A percentile compares a stretch with the other conserved stretches of the same genome.
Evolutionary conservation across 2,113 vertebrate genomes (phyloP).

Genomic region (Lasiurus cinereus): DNA sequence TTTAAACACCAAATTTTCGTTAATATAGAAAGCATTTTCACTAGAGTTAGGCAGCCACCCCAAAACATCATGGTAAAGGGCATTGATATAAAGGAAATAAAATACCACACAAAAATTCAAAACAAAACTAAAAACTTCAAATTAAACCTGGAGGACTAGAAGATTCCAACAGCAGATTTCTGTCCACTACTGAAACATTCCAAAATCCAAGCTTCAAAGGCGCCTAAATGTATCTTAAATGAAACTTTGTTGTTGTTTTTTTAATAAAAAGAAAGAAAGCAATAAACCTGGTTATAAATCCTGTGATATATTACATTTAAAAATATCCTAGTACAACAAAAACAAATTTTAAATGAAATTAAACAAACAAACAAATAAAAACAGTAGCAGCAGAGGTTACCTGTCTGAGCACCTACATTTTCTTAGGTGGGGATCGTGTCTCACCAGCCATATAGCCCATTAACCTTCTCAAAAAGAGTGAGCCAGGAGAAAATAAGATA

Average conservation of each 20-base stretch:
- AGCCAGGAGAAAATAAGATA: constrained; percentile 88
- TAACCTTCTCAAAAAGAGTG: constrained; percentile 91
- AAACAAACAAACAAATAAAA: constrained; percentile 84
- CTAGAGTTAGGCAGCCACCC: constrained; percentile 84
- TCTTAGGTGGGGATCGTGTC: constrained; percentile 91
- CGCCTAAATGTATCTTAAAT: constrained; percentile 80
- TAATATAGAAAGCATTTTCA: constrained; percentile 80
- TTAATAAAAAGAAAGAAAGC: constrained; percentile 80
- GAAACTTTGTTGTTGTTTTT: constrained; percentile 75
- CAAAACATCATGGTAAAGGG: constrained; percentile 52
- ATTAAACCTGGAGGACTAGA: constrained; percentile 84
- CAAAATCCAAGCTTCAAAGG: constrained; percentile 83
- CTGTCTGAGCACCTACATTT: constrained; percentile 91
- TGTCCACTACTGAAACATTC: constrained; percentile 84
- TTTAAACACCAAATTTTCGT: constrained; percentile 75
- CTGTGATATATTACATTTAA: constrained; percentile 83
- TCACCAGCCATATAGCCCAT: constrained; percentile 91
- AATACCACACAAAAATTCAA: constrained; percentile 81
- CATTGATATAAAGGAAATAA: constrained; percentile 82
- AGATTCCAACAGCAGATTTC: constrained; percentile 86
- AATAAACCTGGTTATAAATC: constrained; percentile 85
- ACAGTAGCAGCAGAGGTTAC: constrained; percentile 91
- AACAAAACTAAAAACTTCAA: constrained; percentile 84
- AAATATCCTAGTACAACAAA: constrained; percentile 87
- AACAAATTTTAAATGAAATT: constrained; percentile 85